Base-by-base conservation (phyloP, 2,888 invertebrate species). In the Electrophaes corylata region DNA sequence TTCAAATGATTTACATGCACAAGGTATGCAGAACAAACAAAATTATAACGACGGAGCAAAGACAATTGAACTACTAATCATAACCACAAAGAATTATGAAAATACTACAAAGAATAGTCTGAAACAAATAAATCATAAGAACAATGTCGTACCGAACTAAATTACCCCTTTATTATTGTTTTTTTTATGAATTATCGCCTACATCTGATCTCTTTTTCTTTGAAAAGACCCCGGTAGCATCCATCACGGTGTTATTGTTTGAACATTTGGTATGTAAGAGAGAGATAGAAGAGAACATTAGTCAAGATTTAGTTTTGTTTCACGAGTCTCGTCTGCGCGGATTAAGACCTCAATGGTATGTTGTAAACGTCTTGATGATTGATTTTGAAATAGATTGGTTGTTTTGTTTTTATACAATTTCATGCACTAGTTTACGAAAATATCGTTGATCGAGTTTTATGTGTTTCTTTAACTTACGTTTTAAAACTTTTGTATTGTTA, bases 171-270 rank as follows among this genome's bases (percentile, higher is more conserved):
- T 84, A 82, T 85, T 84, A 83, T 85, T 79, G 73, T 83, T 83
- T 83, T 59, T n/a, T 85, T 83, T 83, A 86, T 87, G 85, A 88
- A 87, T 88, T 87, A 89, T 88, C 81, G 82, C 75, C 79, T 78
- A 78, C 84, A 79, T 79, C 75, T 83, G 78, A 82, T 77, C 76
- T 83, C 75, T 79, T 83, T 83, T 84, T 84, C 79, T 86, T 86
- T 82, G 79, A 83, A 71, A 68, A 62, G 68, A 75, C 75, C 77
- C 79, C 79, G 81, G 82, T 79, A 83, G 83, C 88, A 88, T 89
- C 74, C 79, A 84, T 89, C 88, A 88, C 78, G 72, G 72, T 79
- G 80, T 83, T 84, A 83, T 86, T 85, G 82, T 85, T 81, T 73
- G 70, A 76, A 69, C 72, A 70, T 75, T 76, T 75, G 79, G 65